Percentiles rank a stretch among this genome's conserved stretches.
Evolutionary conservation across 2,113 vertebrate genomes (phyloP).

Genomic region (Siniperca chuatsi): DNA sequence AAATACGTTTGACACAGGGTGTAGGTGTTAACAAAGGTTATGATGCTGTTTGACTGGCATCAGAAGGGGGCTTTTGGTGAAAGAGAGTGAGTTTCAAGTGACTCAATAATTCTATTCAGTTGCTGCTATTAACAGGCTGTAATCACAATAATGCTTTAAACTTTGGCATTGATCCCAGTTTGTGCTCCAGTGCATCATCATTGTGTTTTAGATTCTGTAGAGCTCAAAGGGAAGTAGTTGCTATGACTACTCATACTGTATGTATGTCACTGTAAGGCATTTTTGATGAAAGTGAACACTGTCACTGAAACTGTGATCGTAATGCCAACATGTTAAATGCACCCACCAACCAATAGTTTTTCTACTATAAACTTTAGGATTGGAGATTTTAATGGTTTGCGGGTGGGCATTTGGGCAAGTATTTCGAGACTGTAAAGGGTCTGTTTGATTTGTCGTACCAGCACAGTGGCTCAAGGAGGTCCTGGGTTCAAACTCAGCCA

Average conservation of each 20-base stretch:
- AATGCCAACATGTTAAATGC: not conserved
- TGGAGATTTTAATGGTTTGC: not conserved
- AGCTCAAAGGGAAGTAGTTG: conserved; percentile 5
- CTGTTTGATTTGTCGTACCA: not conserved
- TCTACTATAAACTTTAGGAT: not conserved
- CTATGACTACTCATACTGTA: not conserved
- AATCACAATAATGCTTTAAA: conserved; percentile 22
- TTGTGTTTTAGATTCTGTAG: conserved; percentile 5
- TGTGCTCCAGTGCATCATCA: conserved; percentile 22
- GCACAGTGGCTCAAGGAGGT: not conserved
- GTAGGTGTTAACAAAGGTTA: conserved; percentile 10
- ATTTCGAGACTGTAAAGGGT: not conserved
- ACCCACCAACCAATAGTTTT: not conserved
- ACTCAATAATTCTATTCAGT: conserved; percentile 9
- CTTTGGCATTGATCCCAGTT: conserved; percentile 25
- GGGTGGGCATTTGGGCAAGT: not conserved
- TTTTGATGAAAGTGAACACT: not conserved
- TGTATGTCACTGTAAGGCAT: not conserved
- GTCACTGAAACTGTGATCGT: not conserved
- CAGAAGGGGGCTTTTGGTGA: not conserved
- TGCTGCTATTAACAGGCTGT: conserved; percentile 26
- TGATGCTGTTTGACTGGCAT: conserved; percentile 13
- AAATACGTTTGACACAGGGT: not conserved
- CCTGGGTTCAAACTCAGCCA: not conserved
- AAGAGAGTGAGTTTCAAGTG: not conserved